A percentile compares a stretch with the other conserved stretches of the same genome.
These are phyloP conservation scores for Laothoe populi DNA, from an alignment of 2,888 invertebrate genomes.

Conservation along the genomic window DNA sequence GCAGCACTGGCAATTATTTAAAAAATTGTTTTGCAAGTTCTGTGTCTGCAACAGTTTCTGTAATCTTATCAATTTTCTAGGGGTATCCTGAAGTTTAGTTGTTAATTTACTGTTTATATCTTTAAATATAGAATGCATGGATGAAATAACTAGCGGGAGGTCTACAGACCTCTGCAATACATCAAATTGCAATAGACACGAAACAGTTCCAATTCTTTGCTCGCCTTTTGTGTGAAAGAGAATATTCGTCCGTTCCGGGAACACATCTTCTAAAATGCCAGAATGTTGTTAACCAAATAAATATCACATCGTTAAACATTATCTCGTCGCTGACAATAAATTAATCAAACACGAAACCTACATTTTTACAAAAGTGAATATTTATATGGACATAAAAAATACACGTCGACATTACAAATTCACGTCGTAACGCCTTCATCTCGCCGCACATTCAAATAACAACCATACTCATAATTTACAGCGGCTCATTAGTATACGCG, in stretches of 20 bases:
- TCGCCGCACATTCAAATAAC: constrained; percentile 70
- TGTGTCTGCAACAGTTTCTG: neutral
- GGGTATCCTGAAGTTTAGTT: too few species aligned
- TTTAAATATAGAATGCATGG: too few species aligned
- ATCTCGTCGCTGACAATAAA: constrained; percentile 4
- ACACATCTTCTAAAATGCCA: neutral
- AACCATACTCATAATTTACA: constrained; percentile 73
- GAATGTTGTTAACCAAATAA: constrained; percentile 17
- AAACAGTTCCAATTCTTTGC: too few species aligned
- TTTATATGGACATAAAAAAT: constrained; percentile 54
- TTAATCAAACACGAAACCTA: constrained; percentile 23
- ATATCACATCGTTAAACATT: constrained; percentile 8
- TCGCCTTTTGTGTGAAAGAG: neutral
- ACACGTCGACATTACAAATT: constrained; percentile 68
- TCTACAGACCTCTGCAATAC: too few species aligned
- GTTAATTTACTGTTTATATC: neutral
- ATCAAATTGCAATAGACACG: too few species aligned
- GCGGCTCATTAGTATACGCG: constrained; percentile 72
- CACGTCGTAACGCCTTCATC: constrained; percentile 73
- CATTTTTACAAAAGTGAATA: constrained; percentile 29
- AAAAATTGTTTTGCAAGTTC: constrained; percentile 6
- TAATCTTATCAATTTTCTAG: too few species aligned
- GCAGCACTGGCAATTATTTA: constrained; percentile 1
- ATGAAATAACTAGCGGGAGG: too few species aligned
- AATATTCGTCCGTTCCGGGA: neutral